Percentiles rank a stretch among this genome's conserved stretches.
Evolutionary conservation across 1,140 invertebrate species (phyloP).

Genomic region (Neodiprion lecontei): DNA sequence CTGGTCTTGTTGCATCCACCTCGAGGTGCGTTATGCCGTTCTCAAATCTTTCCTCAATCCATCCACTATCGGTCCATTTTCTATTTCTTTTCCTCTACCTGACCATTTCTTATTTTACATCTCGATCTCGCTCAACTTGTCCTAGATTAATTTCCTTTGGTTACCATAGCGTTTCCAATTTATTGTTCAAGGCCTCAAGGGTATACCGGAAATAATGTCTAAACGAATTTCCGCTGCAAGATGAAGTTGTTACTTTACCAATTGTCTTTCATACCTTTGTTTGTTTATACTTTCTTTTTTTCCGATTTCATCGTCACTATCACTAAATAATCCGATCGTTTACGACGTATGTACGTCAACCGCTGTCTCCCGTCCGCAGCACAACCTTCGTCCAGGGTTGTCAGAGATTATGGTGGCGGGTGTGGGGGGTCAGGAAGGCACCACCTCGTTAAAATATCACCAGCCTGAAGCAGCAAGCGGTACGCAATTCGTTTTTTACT

Average conservation of each 20-base stretch:
- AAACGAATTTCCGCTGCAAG: not conserved
- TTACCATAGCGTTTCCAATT: not conserved
- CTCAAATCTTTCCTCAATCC: slow-evolving; percentile 36
- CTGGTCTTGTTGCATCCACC: not conserved
- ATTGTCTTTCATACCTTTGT: too few species aligned
- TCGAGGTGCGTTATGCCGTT: not conserved
- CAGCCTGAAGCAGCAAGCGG: not conserved
- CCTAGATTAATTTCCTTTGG: not conserved
- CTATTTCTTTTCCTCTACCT: slow-evolving; percentile 2
- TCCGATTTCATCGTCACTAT: too few species aligned
- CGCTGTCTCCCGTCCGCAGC: too few species aligned
- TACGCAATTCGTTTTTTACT: not conserved
- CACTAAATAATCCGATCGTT: too few species aligned
- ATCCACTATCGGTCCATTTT: slow-evolving; percentile 33
- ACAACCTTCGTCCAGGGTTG: too few species aligned
- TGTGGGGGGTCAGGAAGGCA: not conserved
- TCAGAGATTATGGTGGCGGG: too few species aligned
- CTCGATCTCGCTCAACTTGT: not conserved
- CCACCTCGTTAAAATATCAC: slow-evolving; percentile 1
- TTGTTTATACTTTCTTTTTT: too few species aligned
- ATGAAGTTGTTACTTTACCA: too few species aligned
- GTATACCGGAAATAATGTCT: not conserved
- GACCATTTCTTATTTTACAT: not conserved
- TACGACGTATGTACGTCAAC: too few species aligned
- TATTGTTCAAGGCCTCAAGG: not conserved